These are phyloP conservation scores for Carabus problematicus DNA, from an alignment of 2,888 invertebrate species.

Conservation along the genomic window DNA sequence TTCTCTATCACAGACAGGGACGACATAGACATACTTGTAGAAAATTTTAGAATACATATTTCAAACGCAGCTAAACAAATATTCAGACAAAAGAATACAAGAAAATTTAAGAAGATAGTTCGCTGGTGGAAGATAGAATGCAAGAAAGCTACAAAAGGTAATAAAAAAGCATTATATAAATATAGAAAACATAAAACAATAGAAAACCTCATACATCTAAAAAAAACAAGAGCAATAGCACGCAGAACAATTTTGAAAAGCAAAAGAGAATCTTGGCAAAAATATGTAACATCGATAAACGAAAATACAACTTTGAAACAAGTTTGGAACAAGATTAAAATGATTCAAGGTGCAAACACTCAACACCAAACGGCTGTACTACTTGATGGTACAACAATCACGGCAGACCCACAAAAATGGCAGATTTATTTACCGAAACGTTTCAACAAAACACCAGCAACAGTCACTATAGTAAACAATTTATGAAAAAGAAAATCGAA, in stretches of 20 bases:
- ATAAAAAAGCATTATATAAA: constrained; percentile 16
- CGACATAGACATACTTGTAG: background rate
- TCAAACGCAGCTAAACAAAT: constrained; percentile 13
- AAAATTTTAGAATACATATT: background rate
- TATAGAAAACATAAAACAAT: constrained; percentile 19
- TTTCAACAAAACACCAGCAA: too few relatives aligned
- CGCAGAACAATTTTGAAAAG: constrained; percentile 18
- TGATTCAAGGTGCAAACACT: constrained; percentile 12
- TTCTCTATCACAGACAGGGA: background rate
- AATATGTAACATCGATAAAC: constrained; percentile 7
- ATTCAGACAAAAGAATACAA: constrained; percentile 4
- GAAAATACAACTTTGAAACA: constrained; percentile 7
- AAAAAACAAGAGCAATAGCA: constrained; percentile 20
- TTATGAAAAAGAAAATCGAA: too few relatives aligned
- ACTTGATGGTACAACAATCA: background rate
- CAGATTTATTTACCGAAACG: too few relatives aligned
- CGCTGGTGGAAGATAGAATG: constrained; percentile 19
- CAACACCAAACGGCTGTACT: background rate
- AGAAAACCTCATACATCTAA: constrained; percentile 14
- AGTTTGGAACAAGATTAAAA: constrained; percentile 19
- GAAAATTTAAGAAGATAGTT: background rate
- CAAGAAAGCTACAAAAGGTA: constrained; percentile 13
- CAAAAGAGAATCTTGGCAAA: constrained; percentile 13
- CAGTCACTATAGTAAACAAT: too few relatives aligned
- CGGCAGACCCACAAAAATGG: background rate